These are phyloP conservation scores for Mastomys coucha DNA, from an alignment of 2,113 vertebrate species.

Conservation along the genomic window DNA sequence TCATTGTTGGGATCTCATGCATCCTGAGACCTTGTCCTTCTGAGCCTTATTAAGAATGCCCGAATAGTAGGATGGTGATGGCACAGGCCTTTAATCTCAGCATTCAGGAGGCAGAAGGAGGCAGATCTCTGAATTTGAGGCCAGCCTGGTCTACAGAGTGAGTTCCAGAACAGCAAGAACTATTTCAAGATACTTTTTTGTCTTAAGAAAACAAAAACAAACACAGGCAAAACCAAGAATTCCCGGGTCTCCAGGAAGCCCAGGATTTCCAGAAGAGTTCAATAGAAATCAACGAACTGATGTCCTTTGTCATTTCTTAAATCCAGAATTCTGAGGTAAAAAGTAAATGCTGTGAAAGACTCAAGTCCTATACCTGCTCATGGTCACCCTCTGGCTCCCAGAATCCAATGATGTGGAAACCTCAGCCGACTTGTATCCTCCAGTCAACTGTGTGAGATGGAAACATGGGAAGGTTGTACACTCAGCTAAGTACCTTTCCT, in stretches of 20 bases:
- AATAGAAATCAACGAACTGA: not conserved
- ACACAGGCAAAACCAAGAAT: not conserved
- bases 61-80: no score
- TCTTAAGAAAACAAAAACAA: not conserved
- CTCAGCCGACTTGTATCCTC: not conserved
- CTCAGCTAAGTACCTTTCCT: not conserved
- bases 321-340: not conserved
- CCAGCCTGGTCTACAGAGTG: not conserved
- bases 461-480: not conserved
- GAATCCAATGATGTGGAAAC: no score
- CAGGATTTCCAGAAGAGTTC: not conserved
- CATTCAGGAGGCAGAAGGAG: no score
- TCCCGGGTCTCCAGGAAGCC: not conserved
- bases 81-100: no score
- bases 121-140: not conserved
- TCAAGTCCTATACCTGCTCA: no score
- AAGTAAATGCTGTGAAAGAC: not conserved
- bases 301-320: not conserved
- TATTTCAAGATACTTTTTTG: not conserved
- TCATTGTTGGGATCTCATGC: no score
- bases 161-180: not conserved
- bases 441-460: not conserved
- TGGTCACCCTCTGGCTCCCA: not conserved
- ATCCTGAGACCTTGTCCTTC: no score
- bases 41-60: no score